A percentile compares a stretch with the other conserved stretches of the same genome.
phyloP scores from a whole-genome alignment of 2,888 invertebrate genomes.

The Drosophila trichaetosa region DNA sequence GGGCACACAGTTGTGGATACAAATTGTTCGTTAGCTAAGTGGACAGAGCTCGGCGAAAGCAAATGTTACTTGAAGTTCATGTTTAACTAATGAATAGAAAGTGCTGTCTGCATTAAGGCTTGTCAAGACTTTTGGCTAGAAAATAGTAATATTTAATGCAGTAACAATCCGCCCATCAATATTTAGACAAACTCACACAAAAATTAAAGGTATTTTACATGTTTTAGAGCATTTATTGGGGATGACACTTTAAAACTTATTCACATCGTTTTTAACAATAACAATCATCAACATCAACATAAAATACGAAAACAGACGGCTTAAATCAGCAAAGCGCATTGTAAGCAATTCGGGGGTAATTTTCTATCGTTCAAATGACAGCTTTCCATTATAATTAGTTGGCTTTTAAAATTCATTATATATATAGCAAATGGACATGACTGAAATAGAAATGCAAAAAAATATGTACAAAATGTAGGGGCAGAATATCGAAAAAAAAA shows the following conservation, averaged over 20 bases:
- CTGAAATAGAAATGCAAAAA: background rate
- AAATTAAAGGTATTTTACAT: background rate
- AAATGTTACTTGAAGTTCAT: constrained; percentile 19
- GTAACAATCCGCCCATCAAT: background rate
- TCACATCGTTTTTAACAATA: background rate
- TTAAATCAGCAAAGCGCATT: background rate
- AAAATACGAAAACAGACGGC: background rate
- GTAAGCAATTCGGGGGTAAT: background rate
- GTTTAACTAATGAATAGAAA: constrained; percentile 12
- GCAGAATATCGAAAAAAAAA: background rate
- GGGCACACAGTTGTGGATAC: constrained; percentile 14
- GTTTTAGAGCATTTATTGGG: background rate
- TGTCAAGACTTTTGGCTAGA: background rate
- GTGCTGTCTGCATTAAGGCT: background rate
- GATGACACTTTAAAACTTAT: background rate
- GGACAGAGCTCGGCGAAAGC: background rate
- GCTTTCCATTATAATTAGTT: background rate
- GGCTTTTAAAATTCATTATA: background rate
- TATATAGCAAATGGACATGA: background rate
- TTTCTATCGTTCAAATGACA: too few relatives aligned
- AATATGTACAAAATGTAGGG: background rate
- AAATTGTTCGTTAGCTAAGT: constrained; percentile 38
- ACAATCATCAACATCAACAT: background rate
- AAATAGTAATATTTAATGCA: background rate
- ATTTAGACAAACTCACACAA: background rate